Evolutionary conservation across 2,113 vertebrate genomes (phyloP), one percentile per base, ranked within the genome.

Genomic region (Mirounga angustirostris): DNA sequence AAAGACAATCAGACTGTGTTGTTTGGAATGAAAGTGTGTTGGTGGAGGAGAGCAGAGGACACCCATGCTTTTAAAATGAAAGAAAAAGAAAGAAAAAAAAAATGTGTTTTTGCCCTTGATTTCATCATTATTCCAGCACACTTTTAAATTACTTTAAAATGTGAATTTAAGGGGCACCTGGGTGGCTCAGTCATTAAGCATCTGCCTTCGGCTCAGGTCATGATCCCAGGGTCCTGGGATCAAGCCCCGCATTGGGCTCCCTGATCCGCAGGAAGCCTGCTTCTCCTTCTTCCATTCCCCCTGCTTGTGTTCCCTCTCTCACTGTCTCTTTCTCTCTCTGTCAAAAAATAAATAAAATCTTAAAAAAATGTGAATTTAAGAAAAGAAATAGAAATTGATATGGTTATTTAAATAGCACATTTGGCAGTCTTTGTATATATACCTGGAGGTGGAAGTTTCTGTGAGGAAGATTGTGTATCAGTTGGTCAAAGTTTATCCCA

Each of bases 1-100:
- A 97, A 99, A 98, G 80, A 96, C 67, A 98, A 93, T 94, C 43
- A 56, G 36, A 86, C 52, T 93, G 5, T 78, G 69, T 95, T 94
- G 26, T 87, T 88, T 94, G 43, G 33, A 89, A 94, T 63, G 59
- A 79, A 90, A 95, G n/a, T 10, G 2, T 2, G 2, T 52, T 84
- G 52, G 50, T 71, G 61, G 43, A 89, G 33, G 24, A 95, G 11
- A 84, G 24, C 19, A 95, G 71, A 94, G 74, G 26, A 95, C 7
- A 76, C 24, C 40, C 3, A 6, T 56, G 22, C 19, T 98, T 96
- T 90, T 76, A 78, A 94, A 88, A 92, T 76, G 43, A 54, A 11
- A 65, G 5, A 65, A 67, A 67, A 65, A 65, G 46, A 54, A 11
- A 65, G 5, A 65, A 67, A 67, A 65, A 65, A 28, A 26, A 5